Conservation (phyloP, 2,888 invertebrate species). For the Gymnoscelis rufifasciata region DNA sequence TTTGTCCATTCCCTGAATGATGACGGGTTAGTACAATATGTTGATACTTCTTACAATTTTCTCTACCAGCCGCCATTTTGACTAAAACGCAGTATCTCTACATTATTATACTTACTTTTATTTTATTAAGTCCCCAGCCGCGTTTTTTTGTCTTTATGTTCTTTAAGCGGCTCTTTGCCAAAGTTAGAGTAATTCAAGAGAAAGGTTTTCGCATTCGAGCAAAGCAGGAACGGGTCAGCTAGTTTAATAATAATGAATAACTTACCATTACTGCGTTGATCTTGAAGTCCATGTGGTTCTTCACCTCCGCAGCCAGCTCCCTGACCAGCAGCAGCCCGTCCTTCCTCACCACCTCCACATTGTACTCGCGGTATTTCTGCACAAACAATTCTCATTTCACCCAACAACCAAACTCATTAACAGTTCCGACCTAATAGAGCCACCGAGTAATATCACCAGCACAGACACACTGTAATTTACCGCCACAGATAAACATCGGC, state of each 20-base stretch:
- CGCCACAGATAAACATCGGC: constrained; percentile 69
- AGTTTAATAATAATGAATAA: too few species aligned
- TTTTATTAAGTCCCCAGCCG: too few species aligned
- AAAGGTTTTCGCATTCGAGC: too few species aligned
- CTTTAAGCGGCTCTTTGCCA: too few species aligned
- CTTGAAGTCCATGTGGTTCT: constrained; percentile 96
- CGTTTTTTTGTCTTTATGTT: neutral
- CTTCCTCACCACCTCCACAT: constrained; percentile 87
- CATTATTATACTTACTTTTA: too few species aligned
- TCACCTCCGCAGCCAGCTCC: constrained; percentile 93
- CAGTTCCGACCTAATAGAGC: constrained; percentile 27
- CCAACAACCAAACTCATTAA: neutral
- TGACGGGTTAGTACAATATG: too few species aligned
- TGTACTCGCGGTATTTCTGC: constrained; percentile 89
- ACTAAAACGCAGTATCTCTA: too few species aligned
- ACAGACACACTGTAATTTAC: constrained; percentile 57
- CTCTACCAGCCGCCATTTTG: too few species aligned
- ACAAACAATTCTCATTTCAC: constrained; percentile 32
- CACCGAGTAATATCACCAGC: constrained; percentile 54
- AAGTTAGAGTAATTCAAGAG: too few species aligned
- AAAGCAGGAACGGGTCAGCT: too few species aligned
- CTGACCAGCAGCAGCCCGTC: constrained; percentile 91
- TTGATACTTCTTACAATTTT: too few species aligned
- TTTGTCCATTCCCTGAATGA: too few species aligned
- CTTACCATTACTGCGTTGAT: constrained; percentile 94